Percentiles rank a stretch among this genome's conserved stretches.
Evolutionary conservation across 2,888 invertebrate species (phyloP).

Genomic region (Agrypnus murinus): DNA sequence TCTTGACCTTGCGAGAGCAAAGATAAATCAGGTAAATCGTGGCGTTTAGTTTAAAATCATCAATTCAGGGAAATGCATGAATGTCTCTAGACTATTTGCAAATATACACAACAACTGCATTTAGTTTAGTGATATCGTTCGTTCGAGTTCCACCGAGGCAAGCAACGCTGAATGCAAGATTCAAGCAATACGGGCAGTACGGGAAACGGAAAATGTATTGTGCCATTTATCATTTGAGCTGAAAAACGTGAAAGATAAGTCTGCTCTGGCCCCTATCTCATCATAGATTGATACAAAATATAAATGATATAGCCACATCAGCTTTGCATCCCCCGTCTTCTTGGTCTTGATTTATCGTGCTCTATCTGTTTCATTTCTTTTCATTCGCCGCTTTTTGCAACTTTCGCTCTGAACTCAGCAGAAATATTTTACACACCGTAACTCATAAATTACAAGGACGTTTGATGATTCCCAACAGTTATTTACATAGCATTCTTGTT

Average conservation of each 20-base stretch:
- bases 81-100: slow-evolving; percentile 27
- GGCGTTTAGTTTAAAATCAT: slow-evolving; percentile 8
- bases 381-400: slow-evolving; percentile 48
- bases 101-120: slow-evolving; percentile 32
- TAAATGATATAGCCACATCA: slow-evolving; percentile 65
- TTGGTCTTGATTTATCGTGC: slow-evolving; percentile 64
- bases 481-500: slow-evolving; percentile 1
- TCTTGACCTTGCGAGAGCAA: no score
- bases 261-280: slow-evolving; percentile 62
- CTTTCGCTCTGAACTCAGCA: slow-evolving; percentile 37
- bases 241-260: slow-evolving; percentile 62
- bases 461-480: slow-evolving; percentile 26
- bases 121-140: slow-evolving; percentile 36
- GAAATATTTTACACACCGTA: slow-evolving; percentile 43
- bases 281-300: slow-evolving; percentile 67
- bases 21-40: neutral
- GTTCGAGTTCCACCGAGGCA: slow-evolving; percentile 37
- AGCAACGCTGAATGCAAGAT: slow-evolving; percentile 39
- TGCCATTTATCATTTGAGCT: slow-evolving; percentile 61
- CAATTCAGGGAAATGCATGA: slow-evolving; percentile 19
- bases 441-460: slow-evolving; percentile 38
- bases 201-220: slow-evolving; percentile 57
- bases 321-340: slow-evolving; percentile 64
- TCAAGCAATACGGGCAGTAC: slow-evolving; percentile 43
- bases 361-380: slow-evolving; percentile 60